Conservation (phyloP, 2,888 invertebrate species). For the Polia nebulosa region DNA sequence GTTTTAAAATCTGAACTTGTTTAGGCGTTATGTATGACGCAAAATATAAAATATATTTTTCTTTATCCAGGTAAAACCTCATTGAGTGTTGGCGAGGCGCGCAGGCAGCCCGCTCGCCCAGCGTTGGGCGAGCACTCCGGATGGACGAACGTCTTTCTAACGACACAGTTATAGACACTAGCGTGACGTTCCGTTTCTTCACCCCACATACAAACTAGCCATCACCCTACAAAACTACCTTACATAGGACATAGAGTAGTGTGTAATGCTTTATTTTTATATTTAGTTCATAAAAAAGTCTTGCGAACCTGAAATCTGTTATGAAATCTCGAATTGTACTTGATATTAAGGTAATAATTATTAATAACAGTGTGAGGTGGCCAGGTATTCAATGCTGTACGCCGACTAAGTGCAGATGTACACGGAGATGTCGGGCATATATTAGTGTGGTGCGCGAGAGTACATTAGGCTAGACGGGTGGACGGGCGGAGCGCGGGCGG, state of each 20-base stretch:
- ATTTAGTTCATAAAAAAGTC: constrained; percentile 69
- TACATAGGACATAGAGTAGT: constrained; percentile 65
- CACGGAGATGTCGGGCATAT: constrained; percentile 76
- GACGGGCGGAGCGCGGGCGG: constrained; percentile 39
- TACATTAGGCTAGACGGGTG: constrained; percentile 71
- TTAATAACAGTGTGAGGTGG: constrained; percentile 52
- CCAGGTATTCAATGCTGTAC: constrained; percentile 70
- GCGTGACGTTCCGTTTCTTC: constrained; percentile 68
- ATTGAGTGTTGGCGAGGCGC: constrained; percentile 83
- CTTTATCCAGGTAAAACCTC: constrained; percentile 85
- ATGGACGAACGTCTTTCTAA: constrained; percentile 69
- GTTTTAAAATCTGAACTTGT: too few species aligned
- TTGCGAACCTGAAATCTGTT: constrained; percentile 59
- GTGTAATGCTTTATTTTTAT: constrained; percentile 76
- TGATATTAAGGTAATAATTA: constrained; percentile 58
- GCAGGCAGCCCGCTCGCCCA: constrained; percentile 67
- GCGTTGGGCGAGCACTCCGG: constrained; percentile 67
- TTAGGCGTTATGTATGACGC: too few species aligned
- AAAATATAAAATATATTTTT: constrained; percentile 18
- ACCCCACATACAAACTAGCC: constrained; percentile 72
- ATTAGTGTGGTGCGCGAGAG: constrained; percentile 76
- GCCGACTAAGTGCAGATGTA: constrained; percentile 83
- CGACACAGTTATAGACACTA: constrained; percentile 69
- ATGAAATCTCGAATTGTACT: constrained; percentile 67
- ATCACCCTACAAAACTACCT: constrained; percentile 71